phyloP scores from a whole-genome alignment of 2,888 invertebrate genomes.

The Opisthograptis luteolata region DNA sequence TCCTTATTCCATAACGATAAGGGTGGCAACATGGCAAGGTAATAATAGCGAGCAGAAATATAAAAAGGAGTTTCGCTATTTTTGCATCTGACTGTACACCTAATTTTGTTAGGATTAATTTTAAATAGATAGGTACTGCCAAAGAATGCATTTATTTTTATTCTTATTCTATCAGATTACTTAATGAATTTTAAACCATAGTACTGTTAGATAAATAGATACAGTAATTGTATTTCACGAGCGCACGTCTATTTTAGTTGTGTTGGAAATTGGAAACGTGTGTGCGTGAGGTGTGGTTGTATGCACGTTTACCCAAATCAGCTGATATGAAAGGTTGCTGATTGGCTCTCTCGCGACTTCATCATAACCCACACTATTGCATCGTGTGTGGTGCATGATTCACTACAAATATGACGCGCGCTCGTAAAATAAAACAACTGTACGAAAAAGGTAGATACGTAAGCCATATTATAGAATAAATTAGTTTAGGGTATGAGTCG shows the following conservation, averaged over 20 bases:
- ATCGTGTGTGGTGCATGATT: no score
- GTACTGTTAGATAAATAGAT: no score
- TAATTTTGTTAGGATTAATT: not conserved
- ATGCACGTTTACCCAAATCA: no score
- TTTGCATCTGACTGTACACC: constrained; percentile 6
- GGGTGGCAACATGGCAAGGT: constrained; percentile 13
- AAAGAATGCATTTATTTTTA: constrained; percentile 35
- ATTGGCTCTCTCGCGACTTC: no score
- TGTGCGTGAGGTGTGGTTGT: no score
- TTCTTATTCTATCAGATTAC: constrained; percentile 1
- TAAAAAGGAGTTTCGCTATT: not conserved
- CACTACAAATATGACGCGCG: no score
- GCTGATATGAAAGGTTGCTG: no score
- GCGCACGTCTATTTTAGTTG: no score
- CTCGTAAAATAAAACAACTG: no score
- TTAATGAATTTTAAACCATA: not conserved
- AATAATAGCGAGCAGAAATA: not conserved
- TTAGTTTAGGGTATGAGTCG: constrained; percentile 54
- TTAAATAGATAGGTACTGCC: constrained; percentile 21
- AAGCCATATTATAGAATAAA: constrained; percentile 8
- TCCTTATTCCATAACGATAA: constrained; percentile 15
- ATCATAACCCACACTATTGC: no score
- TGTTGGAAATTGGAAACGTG: no score
- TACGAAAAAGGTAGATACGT: not conserved
- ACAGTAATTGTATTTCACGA: no score